Evolutionary conservation across 1,140 invertebrate species (phyloP).

Genomic region (Orchesella cincta): DNA sequence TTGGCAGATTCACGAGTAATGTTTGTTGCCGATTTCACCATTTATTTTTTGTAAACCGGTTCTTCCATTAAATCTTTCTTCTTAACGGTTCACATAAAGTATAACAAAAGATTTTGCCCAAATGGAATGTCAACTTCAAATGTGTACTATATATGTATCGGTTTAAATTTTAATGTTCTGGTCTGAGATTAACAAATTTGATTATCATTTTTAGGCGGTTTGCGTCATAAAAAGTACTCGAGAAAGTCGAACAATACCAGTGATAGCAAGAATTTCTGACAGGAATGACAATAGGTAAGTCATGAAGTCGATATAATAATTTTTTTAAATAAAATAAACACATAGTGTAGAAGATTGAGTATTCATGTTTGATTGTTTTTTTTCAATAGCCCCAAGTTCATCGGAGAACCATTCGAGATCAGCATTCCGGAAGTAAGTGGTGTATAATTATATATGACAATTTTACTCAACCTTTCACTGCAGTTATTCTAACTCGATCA

Average conservation of each 20-base stretch:
- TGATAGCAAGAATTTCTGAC: slow-evolving; percentile 85
- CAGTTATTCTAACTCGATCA: no score
- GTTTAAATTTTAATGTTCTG: background rate
- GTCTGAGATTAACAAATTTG: background rate
- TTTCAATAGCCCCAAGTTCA: slow-evolving; percentile 65
- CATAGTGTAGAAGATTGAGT: background rate
- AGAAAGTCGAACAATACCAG: slow-evolving; percentile 74
- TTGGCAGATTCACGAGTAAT: no score
- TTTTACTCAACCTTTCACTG: no score
- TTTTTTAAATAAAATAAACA: background rate
- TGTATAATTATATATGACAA: no score
- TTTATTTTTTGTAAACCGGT: no score
- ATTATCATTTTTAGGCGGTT: slow-evolving; percentile 65
- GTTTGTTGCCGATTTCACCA: no score
- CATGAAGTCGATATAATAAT: background rate
- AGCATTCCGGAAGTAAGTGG: slow-evolving; percentile 82
- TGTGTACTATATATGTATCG: background rate
- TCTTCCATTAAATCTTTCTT: background rate
- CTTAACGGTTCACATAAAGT: background rate
- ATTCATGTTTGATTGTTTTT: background rate
- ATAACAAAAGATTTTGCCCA: background rate
- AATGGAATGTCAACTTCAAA: background rate
- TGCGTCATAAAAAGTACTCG: slow-evolving; percentile 74
- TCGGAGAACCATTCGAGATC: slow-evolving; percentile 77
- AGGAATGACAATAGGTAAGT: slow-evolving; percentile 74